These are phyloP conservation scores for Mizuhopecten yessoensis DNA, from an alignment of 1,140 invertebrate genomes.

Conservation along the genomic window DNA sequence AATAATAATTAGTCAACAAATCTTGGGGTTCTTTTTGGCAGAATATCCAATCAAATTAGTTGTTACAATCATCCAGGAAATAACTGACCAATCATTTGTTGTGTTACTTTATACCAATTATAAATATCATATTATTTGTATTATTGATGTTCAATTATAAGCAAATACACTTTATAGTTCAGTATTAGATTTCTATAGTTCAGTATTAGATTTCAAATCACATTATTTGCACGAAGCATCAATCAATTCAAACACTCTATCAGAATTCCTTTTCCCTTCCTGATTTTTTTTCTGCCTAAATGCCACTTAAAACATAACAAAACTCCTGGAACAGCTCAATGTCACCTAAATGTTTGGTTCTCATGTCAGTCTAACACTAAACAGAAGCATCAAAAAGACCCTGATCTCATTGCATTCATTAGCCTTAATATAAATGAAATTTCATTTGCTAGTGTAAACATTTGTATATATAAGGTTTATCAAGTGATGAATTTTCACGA, in stretches of 20 bases:
- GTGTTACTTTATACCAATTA: background rate
- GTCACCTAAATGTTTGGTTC: background rate
- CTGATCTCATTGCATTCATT: background rate
- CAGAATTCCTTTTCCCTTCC: too few species aligned
- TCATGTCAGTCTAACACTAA: background rate
- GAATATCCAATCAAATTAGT: background rate
- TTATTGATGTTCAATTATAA: background rate
- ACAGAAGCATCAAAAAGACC: background rate
- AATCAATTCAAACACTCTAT: background rate
- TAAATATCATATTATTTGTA: background rate
- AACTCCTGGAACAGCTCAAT: background rate
- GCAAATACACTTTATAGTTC: background rate
- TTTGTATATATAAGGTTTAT: background rate
- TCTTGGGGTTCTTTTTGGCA: background rate
- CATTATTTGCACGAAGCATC: background rate
- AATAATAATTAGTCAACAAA: background rate
- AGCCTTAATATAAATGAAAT: background rate
- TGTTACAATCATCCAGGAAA: background rate
- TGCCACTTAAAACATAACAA: background rate
- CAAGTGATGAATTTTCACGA: background rate
- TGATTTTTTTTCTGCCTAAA: too few species aligned
- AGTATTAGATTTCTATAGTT: background rate
- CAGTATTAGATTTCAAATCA: background rate
- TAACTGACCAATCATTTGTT: background rate
- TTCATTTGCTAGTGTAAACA: background rate